Base-by-base conservation (phyloP, 2,888 invertebrate species). In the Minunthozetes semirufus region DNA sequence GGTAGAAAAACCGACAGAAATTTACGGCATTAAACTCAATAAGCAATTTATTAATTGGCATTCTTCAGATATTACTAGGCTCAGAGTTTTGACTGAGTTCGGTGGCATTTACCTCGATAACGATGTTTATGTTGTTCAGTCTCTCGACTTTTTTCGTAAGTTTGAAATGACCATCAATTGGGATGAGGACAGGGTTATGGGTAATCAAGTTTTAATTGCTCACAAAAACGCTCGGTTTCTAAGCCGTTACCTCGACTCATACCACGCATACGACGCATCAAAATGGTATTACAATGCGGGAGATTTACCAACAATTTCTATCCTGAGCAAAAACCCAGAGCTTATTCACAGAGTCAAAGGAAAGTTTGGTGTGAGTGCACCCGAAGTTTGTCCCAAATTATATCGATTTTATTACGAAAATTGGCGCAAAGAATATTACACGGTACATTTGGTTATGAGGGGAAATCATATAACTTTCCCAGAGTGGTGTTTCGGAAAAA, bases 251-350 rank as follows among this genome's bases (percentile, higher is more conserved):
- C 77, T 82, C 48, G 78, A 81, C 22, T 81, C 83, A 19, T 84
- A 84, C 77, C 79, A 78, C 56, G 77, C 78, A 17, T 84, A 84
- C 77, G 63, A 74, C 38, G 77, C 79, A 38, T 75, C 76, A 25
- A 63, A 75, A 22, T 80, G 79, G 79, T 84, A 84, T 77, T 83
- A 83, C 77, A 84, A 84, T 79, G 84, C 83, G 13, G 84, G 83
- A 6, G 81, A 83, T 72, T 78, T 80, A 33, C 84, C 84, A 1
- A 83, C 83, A 0, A 78, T 81, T 74, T 79, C 79, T 63, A 81
- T 84, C 48, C 79, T 84, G 9, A 76, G 79, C 73, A 78, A 79
- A 27, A 76, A 79, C 22, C 83, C 83, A 5, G 74, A 80, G 25
- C 78, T 84, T 22, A 81, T 82, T 1, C 82, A 83, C 75, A 79